These are phyloP conservation scores for Notospermus geniculatus DNA, from an alignment of 1,140 invertebrate species.

Conservation along the genomic window DNA sequence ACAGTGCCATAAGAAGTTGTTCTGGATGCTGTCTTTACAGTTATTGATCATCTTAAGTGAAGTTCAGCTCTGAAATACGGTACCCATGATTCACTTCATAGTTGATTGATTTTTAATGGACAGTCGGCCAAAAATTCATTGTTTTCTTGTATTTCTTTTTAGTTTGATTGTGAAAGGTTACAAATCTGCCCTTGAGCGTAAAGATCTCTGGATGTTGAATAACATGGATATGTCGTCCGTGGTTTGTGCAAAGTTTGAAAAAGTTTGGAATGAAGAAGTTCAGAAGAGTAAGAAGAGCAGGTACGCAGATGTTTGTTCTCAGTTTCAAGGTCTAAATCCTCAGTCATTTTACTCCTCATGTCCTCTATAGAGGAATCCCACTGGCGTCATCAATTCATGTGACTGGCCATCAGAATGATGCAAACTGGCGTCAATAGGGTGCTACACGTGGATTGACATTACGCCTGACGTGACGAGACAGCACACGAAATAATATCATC, in stretches of 20 bases:
- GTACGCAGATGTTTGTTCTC: background rate
- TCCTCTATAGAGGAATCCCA: background rate
- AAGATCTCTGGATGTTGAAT: conserved; percentile 88
- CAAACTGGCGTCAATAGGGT: no score
- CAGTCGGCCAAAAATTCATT: no score
- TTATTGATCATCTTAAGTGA: no score
- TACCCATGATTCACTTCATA: no score
- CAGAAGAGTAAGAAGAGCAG: conserved; percentile 19
- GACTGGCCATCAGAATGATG: background rate
- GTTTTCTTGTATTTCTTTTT: conserved; percentile 16
- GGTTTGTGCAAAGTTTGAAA: conserved; percentile 81
- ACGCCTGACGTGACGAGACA: background rate
- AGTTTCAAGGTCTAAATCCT: background rate
- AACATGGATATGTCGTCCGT: conserved; percentile 75
- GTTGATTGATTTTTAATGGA: no score
- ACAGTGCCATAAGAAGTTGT: no score
- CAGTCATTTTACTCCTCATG: background rate
- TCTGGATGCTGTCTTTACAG: no score
- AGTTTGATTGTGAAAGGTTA: conserved; percentile 78
- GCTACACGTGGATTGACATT: no score
- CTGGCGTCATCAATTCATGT: background rate
- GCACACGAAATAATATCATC: no score
- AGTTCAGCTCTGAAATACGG: no score
- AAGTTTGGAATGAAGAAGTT: conserved; percentile 70
- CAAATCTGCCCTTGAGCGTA: conserved; percentile 73